Conservation (phyloP, 2,113 vertebrate genomes). For the Ranitomeya imitator region DNA sequence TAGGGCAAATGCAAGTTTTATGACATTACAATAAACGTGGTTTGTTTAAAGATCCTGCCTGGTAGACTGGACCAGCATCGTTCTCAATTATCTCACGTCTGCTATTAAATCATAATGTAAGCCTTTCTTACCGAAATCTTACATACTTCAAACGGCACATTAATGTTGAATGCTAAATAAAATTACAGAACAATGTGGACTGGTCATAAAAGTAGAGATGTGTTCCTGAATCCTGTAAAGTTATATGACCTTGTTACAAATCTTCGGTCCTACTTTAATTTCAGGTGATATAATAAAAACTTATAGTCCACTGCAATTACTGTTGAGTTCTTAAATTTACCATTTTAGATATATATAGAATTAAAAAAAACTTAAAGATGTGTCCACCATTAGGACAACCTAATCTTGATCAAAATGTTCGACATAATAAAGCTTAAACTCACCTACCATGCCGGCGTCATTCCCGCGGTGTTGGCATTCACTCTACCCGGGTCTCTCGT, state of each 20-base stretch:
- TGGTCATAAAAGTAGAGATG: slow-evolving; percentile 29
- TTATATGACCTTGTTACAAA: slow-evolving; percentile 39
- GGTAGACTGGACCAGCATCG: slow-evolving; percentile 31
- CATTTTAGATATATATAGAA: background rate
- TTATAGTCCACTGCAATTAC: background rate
- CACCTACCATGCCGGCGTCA: no score
- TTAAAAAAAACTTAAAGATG: background rate
- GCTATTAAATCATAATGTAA: slow-evolving; percentile 52
- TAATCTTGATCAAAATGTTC: no score
- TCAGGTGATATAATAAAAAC: slow-evolving; percentile 3
- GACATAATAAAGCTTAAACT: no score
- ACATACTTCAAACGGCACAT: slow-evolving; percentile 51
- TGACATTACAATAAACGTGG: slow-evolving; percentile 54
- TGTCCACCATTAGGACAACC: no score
- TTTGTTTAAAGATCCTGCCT: slow-evolving; percentile 52
- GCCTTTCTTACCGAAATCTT: slow-evolving; percentile 37
- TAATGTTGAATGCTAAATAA: slow-evolving; percentile 43
- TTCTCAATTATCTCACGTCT: slow-evolving; percentile 51
- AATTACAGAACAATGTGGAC: slow-evolving; percentile 45
- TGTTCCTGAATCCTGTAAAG: slow-evolving; percentile 48
- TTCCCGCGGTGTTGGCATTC: no score
- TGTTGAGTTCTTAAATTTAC: background rate
- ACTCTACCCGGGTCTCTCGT: no score
- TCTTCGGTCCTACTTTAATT: slow-evolving; percentile 32
- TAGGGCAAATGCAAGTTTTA: slow-evolving; percentile 54